Percentiles rank a stretch among this genome's conserved stretches.
These are phyloP conservation scores for Anisognathus igniventris DNA, from an alignment of 2,797 vertebrate species.

Conservation along the genomic window DNA sequence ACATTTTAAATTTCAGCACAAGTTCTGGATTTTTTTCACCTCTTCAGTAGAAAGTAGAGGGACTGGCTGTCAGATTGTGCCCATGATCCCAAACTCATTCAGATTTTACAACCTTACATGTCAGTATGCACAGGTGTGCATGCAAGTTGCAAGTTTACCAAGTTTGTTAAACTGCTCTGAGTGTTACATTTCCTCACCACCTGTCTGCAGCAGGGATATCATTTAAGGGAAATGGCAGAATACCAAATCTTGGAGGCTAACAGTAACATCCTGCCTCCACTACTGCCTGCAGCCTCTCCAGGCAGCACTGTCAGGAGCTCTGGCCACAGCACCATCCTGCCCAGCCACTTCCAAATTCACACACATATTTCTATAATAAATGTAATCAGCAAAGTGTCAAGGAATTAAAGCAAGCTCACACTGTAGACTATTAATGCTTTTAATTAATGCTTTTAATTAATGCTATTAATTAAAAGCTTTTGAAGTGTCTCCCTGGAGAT, in stretches of 20 bases:
- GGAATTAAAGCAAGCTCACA: background rate
- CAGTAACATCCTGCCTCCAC: background rate
- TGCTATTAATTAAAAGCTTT: background rate
- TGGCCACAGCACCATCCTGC: background rate
- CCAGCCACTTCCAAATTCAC: background rate
- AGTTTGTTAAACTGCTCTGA: background rate
- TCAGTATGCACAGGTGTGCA: fast-evolving
- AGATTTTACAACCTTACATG: background rate
- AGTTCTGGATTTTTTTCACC: background rate
- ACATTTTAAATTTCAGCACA: background rate
- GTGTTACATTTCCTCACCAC: background rate
- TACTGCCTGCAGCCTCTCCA: background rate
- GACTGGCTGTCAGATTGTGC: background rate
- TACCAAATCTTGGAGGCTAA: background rate
- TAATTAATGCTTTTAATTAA: too few species aligned
- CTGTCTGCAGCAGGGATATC: fast-evolving
- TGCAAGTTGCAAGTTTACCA: background rate
- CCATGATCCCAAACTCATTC: background rate
- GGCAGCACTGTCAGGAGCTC: background rate
- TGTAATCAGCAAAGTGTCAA: background rate
- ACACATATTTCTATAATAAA: background rate
- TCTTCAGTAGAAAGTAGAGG: background rate
- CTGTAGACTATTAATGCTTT: background rate
- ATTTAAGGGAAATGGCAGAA: background rate
- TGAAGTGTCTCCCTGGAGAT: background rate